A percentile compares a stretch with the other conserved stretches of the same genome.
Evolutionary conservation across 2,888 invertebrate species (phyloP).

Genomic region (Lepidocyrtinus sp.): DNA sequence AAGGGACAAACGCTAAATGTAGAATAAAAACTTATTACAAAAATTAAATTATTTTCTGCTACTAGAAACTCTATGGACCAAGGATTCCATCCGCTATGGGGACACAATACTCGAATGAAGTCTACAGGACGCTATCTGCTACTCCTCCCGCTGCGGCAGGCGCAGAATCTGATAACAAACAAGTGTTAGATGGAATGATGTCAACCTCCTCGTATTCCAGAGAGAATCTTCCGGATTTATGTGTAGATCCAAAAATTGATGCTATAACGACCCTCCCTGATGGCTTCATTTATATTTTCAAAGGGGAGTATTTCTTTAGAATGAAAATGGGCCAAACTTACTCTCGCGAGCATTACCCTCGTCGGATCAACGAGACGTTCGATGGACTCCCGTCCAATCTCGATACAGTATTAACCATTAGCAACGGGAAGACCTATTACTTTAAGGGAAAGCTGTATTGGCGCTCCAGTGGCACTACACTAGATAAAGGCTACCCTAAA

Average conservation of each 20-base stretch:
- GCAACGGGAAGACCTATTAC: constrained; percentile 64
- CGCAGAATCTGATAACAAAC: too few relatives aligned
- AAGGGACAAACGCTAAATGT: background rate
- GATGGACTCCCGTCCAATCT: constrained; percentile 55
- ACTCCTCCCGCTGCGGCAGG: too few relatives aligned
- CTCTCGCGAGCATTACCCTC: constrained; percentile 48
- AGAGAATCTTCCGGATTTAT: constrained; percentile 58
- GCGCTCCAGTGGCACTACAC: constrained; percentile 60
- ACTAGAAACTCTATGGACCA: constrained; percentile 53
- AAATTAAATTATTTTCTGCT: background rate
- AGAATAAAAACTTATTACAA: too few relatives aligned
- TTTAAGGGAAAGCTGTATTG: constrained; percentile 67
- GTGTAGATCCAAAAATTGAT: constrained; percentile 61
- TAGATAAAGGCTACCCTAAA: constrained; percentile 65
- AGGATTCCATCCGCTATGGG: constrained; percentile 30
- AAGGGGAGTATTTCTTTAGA: constrained; percentile 55
- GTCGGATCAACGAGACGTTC: constrained; percentile 57
- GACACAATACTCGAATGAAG: constrained; percentile 21
- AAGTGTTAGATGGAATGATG: constrained; percentile 51
- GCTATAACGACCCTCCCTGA: constrained; percentile 63
- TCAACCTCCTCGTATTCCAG: constrained; percentile 25
- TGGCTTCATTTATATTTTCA: constrained; percentile 62
- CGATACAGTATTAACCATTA: constrained; percentile 64
- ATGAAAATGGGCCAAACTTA: constrained; percentile 50
- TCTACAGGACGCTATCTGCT: background rate